These are phyloP conservation scores for Macropodus opercularis DNA, from an alignment of 2,797 vertebrate species.

Conservation along the genomic window DNA sequence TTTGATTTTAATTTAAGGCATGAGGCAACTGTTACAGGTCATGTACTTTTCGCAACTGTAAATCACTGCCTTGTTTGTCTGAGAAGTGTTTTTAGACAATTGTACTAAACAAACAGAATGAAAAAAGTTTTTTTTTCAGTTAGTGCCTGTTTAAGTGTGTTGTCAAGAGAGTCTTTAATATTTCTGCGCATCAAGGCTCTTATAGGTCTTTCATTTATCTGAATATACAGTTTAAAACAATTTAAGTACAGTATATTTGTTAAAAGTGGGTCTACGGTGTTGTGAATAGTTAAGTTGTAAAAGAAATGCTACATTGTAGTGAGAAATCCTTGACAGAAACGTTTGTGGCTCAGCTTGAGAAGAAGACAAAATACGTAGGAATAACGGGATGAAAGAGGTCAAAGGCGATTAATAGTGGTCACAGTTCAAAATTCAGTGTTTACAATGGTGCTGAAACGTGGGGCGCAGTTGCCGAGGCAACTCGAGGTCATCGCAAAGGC, in stretches of 20 bases:
- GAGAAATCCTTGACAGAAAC: constrained; percentile 38
- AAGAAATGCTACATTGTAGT: constrained; percentile 58
- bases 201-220: constrained; percentile 70
- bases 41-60: constrained; percentile 54
- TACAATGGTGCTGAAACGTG: constrained; percentile 65
- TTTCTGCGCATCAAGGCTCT: constrained; percentile 41
- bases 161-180: constrained; percentile 52
- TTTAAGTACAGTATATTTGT: constrained; percentile 79
- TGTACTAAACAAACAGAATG: constrained; percentile 58
- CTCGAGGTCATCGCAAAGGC: constrained; percentile 5
- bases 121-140: constrained; percentile 60
- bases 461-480: constrained; percentile 35
- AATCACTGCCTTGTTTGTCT: constrained; percentile 76
- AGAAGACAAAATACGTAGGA: constrained; percentile 30
- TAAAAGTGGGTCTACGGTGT: constrained; percentile 74
- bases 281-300: constrained; percentile 76
- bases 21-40: constrained; percentile 51
- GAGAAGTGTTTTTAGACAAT: constrained; percentile 62
- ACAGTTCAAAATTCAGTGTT: constrained; percentile 70
- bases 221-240: constrained; percentile 75
- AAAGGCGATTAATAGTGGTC: constrained; percentile 31
- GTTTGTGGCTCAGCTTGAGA: constrained; percentile 46
- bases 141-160: constrained; percentile 76
- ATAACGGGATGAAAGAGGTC: constrained; percentile 36
- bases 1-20: constrained; percentile 59